Evolutionary conservation across 1,140 invertebrate species (phyloP).

Genomic region (Scaptomyza graminum): DNA sequence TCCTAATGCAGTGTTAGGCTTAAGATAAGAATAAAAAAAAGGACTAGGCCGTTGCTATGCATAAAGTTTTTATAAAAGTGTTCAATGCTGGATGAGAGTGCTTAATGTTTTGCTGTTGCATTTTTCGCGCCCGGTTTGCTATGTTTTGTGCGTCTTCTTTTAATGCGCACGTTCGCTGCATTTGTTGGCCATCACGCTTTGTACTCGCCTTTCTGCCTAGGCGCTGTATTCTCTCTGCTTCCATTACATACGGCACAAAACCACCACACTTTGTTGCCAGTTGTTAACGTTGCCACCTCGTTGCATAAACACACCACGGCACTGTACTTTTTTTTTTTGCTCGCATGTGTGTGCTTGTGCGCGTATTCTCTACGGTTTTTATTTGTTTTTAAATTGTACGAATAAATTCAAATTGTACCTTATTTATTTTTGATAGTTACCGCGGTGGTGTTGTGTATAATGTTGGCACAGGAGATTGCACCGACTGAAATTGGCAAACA

Average conservation of each 20-base stretch:
- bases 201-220: slow-evolving; percentile 37
- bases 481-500: slow-evolving; percentile 88
- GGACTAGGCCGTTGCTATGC: not conserved
- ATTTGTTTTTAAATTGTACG: slow-evolving; percentile 58
- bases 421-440: slow-evolving; percentile 35
- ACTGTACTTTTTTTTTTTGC: slow-evolving; percentile 74
- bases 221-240: slow-evolving; percentile 53
- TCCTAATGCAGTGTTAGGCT: slow-evolving; percentile 23
- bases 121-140: slow-evolving; percentile 53
- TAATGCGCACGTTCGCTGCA: slow-evolving; percentile 42
- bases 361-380: slow-evolving; percentile 43
- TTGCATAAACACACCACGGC: slow-evolving; percentile 64
- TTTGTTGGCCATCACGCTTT: slow-evolving; percentile 46
- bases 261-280: slow-evolving; percentile 53
- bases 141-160: slow-evolving; percentile 41
- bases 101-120: slow-evolving; percentile 23
- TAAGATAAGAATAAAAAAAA: slow-evolving; percentile 34
- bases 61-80: slow-evolving; percentile 1
- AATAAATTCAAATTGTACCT: slow-evolving; percentile 25
- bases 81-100: not conserved
- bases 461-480: slow-evolving; percentile 84
- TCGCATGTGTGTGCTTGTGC: slow-evolving; percentile 48
- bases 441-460: slow-evolving; percentile 60
- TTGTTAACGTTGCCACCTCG: slow-evolving; percentile 54
- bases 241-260: slow-evolving; percentile 50